These are phyloP conservation scores for Anguilla anguilla DNA, from an alignment of 2,797 vertebrate species.

Conservation along the genomic window DNA sequence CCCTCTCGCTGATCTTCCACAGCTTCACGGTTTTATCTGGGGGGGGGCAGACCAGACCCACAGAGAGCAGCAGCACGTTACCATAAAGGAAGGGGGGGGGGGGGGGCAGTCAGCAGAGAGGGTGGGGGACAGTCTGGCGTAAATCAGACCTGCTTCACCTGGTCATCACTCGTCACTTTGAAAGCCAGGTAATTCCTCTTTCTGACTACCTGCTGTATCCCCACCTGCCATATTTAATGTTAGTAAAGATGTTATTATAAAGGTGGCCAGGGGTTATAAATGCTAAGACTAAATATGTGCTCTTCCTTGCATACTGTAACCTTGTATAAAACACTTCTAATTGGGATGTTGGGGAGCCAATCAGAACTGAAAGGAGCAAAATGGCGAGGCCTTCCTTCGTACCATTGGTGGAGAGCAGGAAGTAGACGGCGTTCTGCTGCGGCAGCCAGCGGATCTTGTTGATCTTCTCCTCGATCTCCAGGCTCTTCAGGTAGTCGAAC, in stretches of 20 bases:
- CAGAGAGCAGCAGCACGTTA: neutral
- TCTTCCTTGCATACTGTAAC: no score
- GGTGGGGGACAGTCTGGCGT: conserved; percentile 65
- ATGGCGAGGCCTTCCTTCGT: conserved; percentile 42
- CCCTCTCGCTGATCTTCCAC: conserved; percentile 97
- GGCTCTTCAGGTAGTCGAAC: conserved; percentile 97
- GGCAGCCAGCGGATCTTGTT: conserved; percentile 98
- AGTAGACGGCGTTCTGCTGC: conserved; percentile 94
- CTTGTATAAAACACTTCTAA: neutral
- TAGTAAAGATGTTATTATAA: no score
- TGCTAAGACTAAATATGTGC: no score
- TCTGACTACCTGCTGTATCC: neutral
- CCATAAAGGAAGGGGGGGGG: neutral
- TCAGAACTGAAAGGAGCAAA: neutral
- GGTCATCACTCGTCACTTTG: neutral
- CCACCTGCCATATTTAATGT: neutral
- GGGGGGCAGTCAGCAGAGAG: neutral
- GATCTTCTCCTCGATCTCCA: conserved; percentile 98
- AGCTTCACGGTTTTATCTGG: conserved; percentile 95
- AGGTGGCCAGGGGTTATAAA: no score
- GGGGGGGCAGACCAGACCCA: neutral
- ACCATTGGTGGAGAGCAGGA: conserved; percentile 95
- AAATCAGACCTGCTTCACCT: neutral
- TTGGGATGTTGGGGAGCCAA: neutral
- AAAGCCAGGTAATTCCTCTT: neutral